These are phyloP conservation scores for Philaenus spumarius DNA, from an alignment of 1,140 invertebrate species.

Conservation along the genomic window DNA sequence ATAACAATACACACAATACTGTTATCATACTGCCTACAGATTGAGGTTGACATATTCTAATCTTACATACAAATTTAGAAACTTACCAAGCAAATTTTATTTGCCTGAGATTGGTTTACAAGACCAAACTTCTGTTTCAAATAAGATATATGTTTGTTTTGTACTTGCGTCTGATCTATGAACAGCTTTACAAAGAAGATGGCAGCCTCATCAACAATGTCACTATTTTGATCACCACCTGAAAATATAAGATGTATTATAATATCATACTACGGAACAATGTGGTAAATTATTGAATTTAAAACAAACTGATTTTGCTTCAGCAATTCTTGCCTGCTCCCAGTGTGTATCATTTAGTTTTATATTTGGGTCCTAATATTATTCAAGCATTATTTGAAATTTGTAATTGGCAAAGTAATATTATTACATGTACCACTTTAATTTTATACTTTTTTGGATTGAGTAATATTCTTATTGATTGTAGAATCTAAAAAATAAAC, in stretches of 20 bases:
- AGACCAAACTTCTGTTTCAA: slow-evolving; percentile 50
- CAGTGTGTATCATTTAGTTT: background rate
- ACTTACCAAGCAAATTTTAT: slow-evolving; percentile 47
- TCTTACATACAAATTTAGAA: background rate
- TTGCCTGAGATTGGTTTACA: slow-evolving; percentile 40
- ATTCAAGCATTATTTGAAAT: too few relatives aligned
- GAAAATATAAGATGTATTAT: background rate
- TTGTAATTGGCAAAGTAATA: too few relatives aligned
- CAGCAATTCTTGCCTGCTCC: background rate
- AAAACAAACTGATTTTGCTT: background rate
- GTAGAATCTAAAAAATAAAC: too few relatives aligned
- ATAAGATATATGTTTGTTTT: slow-evolving; percentile 44
- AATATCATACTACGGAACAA: background rate
- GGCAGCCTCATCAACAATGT: slow-evolving; percentile 54
- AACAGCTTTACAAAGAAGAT: slow-evolving; percentile 54
- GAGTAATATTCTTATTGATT: too few relatives aligned
- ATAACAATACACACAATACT: too few relatives aligned
- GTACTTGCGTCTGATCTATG: slow-evolving; percentile 49
- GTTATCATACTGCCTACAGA: too few relatives aligned
- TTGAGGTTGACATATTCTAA: background rate
- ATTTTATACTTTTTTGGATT: too few relatives aligned
- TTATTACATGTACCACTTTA: too few relatives aligned
- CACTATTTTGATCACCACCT: slow-evolving; percentile 41
- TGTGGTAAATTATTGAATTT: background rate
- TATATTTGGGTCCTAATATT: background rate